Conservation (phyloP, 2,113 vertebrate genomes). For the Panurus biarmicus region DNA sequence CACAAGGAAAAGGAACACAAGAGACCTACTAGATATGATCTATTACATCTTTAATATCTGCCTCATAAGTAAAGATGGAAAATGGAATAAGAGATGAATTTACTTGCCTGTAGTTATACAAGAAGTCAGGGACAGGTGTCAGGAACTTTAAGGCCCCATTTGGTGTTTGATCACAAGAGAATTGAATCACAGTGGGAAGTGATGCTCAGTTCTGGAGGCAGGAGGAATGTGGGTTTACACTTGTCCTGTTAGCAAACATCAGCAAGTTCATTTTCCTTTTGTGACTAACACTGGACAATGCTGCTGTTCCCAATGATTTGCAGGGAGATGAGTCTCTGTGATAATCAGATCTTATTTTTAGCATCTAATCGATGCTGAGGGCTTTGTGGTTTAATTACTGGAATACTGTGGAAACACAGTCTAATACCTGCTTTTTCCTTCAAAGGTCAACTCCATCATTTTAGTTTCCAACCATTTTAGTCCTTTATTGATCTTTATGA, state of each 20-base stretch:
- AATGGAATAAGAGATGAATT: not conserved
- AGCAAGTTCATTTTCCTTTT: not conserved
- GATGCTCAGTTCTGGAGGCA: not conserved
- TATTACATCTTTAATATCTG: not conserved
- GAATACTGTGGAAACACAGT: conserved; percentile 31
- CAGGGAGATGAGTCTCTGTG: conserved; percentile 36
- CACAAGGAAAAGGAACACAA: not conserved
- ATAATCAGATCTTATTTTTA: conserved; percentile 66
- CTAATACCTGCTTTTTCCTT: conserved; percentile 42
- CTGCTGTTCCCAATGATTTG: conserved; percentile 22
- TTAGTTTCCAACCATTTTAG: conserved; percentile 33
- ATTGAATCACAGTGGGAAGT: not conserved
- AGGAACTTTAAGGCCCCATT: not conserved
- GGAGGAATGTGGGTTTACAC: not conserved
- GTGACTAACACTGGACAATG: not conserved
- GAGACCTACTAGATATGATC: not conserved
- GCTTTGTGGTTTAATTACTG: conserved; percentile 67
- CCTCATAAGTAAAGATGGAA: not conserved
- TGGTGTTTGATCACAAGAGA: not conserved
- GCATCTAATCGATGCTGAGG: conserved; percentile 52
- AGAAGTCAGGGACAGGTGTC: not conserved
- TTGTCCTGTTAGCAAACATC: not conserved
- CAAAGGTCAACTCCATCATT: conserved; percentile 42
- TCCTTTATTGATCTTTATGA: conserved; percentile 40
- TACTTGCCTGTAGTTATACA: not conserved